Base-by-base conservation (phyloP, 2,113 vertebrate genomes). In the Odocoileus hemionus region DNA sequence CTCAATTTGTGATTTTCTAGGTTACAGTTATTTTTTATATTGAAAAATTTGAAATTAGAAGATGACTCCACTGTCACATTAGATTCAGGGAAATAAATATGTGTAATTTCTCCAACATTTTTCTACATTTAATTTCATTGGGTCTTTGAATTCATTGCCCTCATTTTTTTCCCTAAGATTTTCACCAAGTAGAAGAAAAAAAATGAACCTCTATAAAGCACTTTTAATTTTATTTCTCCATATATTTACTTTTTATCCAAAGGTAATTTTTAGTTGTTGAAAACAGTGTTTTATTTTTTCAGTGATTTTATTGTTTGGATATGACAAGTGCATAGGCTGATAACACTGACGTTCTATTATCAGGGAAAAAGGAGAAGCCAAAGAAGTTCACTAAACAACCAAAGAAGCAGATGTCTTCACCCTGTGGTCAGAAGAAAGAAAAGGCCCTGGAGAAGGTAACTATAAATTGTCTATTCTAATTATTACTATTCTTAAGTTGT, bases 371-470 rank as follows among this genome's bases (percentile, higher is more conserved):
- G 91, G 99, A 99, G 96, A 99, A 99, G 95, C 98, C 98, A 96
- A 99, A 99, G 98, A 99, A 99, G 96, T 97, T 98, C 86, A 98
- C 98, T 87, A 99, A 99, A 98, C 99, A 99, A 86, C 98, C 99
- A 91, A 99, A 99, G 98, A 99, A 99, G 96, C 99, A 99, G 21
- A 70, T 99, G 95, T 99, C 99, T 89, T 99, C 99, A 55, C 99
- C 99, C 1, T 99, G 99, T 98, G 96, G 99, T 96, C 99, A 99
- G 83, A 99, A 99, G 98, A 99, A 98, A 98, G 99, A 99, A 93
- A 99, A 99, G 95, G 13, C 92, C n/a, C 64, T 98, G 67, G 99
- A 99, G 6, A 99, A 99, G 99, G 99, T 99, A 98, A 98, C 70
- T 95, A 39, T 91, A 9, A 96, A 47, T 95, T 61, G 33, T 88